These are phyloP conservation scores for Eristalinus aeneus DNA, from an alignment of 2,888 invertebrate genomes.

Conservation along the genomic window DNA sequence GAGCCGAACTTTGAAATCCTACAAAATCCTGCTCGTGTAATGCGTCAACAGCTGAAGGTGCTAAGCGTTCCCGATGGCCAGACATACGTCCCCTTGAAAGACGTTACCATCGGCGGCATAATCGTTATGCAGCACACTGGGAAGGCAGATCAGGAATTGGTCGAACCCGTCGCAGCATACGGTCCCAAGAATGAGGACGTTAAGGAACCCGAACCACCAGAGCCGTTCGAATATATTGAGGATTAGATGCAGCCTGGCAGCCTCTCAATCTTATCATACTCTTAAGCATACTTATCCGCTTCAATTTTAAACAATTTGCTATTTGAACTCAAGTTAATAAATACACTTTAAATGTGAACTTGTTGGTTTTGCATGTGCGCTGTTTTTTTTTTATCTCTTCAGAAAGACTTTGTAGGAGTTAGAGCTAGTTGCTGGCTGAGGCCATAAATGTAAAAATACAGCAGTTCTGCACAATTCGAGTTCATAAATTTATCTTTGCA, in stretches of 20 bases:
- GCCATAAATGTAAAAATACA: too few relatives aligned
- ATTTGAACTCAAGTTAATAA: constrained; percentile 24
- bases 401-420: too few relatives aligned
- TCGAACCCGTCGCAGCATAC: constrained; percentile 95
- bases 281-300: not conserved
- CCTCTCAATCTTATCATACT: not conserved
- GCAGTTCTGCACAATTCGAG: too few relatives aligned
- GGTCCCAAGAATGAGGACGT: constrained; percentile 96
- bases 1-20: constrained; percentile 96
- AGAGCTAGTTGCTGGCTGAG: too few relatives aligned
- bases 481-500: too few relatives aligned
- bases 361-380: not conserved
- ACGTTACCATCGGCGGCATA: constrained; percentile 96
- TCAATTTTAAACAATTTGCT: constrained; percentile 26
- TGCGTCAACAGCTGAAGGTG: constrained; percentile 93
- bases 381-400: not conserved
- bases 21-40: constrained; percentile 95
- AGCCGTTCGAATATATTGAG: constrained; percentile 97
- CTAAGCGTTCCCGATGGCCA: constrained; percentile 90
- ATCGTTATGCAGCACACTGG: constrained; percentile 95
- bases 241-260: constrained; percentile 80
- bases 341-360: not conserved
- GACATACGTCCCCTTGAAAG: constrained; percentile 93
- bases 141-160: constrained; percentile 89
- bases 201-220: constrained; percentile 98